A percentile compares a stretch with the other conserved stretches of the same genome.
phyloP scores from a whole-genome alignment of 2,113 vertebrate genomes.

The Perca flavescens region DNA sequence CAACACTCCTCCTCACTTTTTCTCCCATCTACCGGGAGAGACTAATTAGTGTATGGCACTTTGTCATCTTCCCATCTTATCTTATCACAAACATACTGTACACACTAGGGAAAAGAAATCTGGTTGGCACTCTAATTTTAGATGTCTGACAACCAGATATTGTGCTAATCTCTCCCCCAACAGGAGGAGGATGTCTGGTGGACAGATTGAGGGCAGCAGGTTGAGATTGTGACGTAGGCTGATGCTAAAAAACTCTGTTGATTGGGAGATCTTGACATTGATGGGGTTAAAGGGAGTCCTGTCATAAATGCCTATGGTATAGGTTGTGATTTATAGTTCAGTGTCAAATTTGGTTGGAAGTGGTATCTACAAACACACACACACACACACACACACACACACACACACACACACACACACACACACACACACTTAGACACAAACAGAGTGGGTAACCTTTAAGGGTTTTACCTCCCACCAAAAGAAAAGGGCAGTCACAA shows the following conservation, averaged over 20 bases:
- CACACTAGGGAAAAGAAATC: conserved; percentile 57
- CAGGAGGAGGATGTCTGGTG: conserved; percentile 50
- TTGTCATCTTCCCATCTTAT: conserved; percentile 70
- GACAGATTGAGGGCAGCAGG: conserved; percentile 47
- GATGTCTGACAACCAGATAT: conserved; percentile 64
- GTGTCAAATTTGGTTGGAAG: background rate
- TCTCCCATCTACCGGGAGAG: conserved; percentile 61
- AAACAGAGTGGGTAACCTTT: too few relatives aligned
- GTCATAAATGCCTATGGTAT: background rate
- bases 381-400: too few relatives aligned
- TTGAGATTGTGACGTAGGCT: conserved; percentile 29
- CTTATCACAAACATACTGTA: conserved; percentile 50
- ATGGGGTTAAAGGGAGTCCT: background rate
- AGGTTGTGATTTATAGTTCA: background rate
- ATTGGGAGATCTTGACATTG: background rate
- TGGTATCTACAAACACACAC: background rate
- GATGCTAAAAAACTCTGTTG: conserved; percentile 11
- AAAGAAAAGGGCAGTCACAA: background rate
- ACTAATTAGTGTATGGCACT: conserved; percentile 76
- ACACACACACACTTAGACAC: too few relatives aligned
- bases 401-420: too few relatives aligned
- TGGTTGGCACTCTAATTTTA: conserved; percentile 76
- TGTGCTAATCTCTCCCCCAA: conserved; percentile 50
- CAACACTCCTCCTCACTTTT: conserved; percentile 46
- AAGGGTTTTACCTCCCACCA: background rate